Base-by-base conservation (phyloP, 2,888 invertebrate genomes). In the Amblyteles armatorius region DNA sequence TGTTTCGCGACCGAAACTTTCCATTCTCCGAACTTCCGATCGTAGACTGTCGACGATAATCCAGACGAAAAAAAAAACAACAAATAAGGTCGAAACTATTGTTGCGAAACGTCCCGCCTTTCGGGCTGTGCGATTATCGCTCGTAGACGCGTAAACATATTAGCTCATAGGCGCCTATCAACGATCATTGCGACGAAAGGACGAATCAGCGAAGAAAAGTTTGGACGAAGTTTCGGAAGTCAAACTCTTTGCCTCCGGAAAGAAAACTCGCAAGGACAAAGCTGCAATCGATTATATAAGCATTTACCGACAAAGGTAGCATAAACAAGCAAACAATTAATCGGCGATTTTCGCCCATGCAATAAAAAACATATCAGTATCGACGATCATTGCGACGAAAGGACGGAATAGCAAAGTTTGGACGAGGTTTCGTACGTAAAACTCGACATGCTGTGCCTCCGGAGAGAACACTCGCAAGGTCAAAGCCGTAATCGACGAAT, bases 311-410 rank as follows among this genome's bases (percentile, higher is more conserved):
- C 52, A 52, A 52, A 52, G 2, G 19, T 52, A 19, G 29, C 13
- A 29, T 13, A 33, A 57, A 40, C 33, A 33, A 33, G 33, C 33
- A 33, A 33, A 33, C 33, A 33, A 33, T 3, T 6, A 33, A 33
- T 33, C 33, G 33, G 1, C 7, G 6, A 33, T 33, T 33, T 7
- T 33, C 33, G 6, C 6, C 6, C 33, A 6, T 33, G 6, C 33
- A 33, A 68, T 40, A 7, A 22, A n/a, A 40, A 40, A 40, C 9
- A 55, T 22, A 19, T 19, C 7, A 9, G 22, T 7, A 19, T 52
- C 52, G 52, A 55, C 22, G 52, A 55, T 5, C 19, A 22, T 55
- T 6, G 13, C 13, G n/a, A 44, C 48, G 55, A 63, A 81, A 57
- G 57, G 36, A 9, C n/a, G 7, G 2, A 57, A 13, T 4, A 4